Conservation (phyloP, 1,140 invertebrate species). For the Papilio polytes region DNA sequence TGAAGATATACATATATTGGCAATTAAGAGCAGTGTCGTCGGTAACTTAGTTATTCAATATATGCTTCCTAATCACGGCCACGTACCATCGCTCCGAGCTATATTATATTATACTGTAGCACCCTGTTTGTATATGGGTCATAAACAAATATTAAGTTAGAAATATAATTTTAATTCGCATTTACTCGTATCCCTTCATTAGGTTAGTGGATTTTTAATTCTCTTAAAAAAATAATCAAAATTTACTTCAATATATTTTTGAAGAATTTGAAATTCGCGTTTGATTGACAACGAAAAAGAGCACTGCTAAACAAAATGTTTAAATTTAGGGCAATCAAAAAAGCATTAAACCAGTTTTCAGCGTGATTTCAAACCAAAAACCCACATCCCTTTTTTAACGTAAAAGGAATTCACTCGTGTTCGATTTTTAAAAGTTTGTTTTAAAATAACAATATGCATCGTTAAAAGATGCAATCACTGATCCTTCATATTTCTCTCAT, state of each 20-base stretch:
- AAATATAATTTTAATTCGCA: not conserved
- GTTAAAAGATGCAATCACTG: conserved; percentile 32
- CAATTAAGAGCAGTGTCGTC: not conserved
- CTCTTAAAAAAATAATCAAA: not conserved
- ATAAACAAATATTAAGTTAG: not conserved
- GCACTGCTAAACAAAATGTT: conserved; percentile 1
- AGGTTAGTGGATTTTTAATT: not conserved
- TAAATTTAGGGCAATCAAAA: not conserved
- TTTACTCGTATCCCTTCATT: not conserved
- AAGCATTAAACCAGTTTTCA: conserved; percentile 17
- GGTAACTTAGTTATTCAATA: conserved; percentile 3
- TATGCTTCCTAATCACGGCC: conserved; percentile 5
- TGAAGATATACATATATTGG: not conserved
- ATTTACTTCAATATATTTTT: not conserved
- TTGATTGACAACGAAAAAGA: conserved; percentile 5
- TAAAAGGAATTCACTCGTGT: conserved; percentile 1
- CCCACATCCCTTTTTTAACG: conserved; percentile 21
- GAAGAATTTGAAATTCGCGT: not conserved
- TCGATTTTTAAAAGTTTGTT: conserved; percentile 20
- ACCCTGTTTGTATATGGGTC: conserved; percentile 13
- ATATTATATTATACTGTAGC: conserved; percentile 10
- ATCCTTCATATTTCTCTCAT: conserved; percentile 29
- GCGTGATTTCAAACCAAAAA: conserved; percentile 10
- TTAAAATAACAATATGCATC: conserved; percentile 28
- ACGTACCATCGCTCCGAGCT: conserved; percentile 1